Conservation (phyloP, 2,888 invertebrate genomes). For the Muscina levida region DNA sequence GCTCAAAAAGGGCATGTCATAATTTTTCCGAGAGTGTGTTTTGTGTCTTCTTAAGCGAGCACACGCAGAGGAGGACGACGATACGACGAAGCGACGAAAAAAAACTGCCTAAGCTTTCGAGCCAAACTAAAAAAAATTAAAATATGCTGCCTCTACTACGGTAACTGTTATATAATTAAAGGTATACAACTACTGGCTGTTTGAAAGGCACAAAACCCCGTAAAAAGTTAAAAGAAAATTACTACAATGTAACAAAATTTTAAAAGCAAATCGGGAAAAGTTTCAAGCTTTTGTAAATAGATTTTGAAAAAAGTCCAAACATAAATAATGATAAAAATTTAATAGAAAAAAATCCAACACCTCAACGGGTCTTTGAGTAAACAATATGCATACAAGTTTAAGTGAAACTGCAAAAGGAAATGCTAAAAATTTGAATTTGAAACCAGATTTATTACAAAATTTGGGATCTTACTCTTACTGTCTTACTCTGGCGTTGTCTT, state of each 20-base stretch:
- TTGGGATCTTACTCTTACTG: no score
- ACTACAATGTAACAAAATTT: background rate
- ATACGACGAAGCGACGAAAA: conserved; percentile 7
- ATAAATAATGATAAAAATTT: no score
- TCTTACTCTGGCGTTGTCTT: no score
- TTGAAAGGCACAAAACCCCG: background rate
- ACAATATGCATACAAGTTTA: no score
- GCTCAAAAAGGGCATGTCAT: conserved; percentile 38
- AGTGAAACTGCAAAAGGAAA: no score
- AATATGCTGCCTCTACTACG: conserved; percentile 46
- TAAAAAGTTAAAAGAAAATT: conserved; percentile 8
- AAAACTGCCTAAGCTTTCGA: conserved; percentile 37
- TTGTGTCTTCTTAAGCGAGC: background rate
- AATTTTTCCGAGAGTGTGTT: conserved; percentile 35
- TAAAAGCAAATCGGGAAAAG: background rate
- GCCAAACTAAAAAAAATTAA: conserved; percentile 21
- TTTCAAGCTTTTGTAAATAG: background rate
- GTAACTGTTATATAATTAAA: conserved; percentile 63
- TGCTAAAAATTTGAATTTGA: no score
- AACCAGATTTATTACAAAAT: no score
- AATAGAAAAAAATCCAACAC: no score
- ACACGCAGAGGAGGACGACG: no score
- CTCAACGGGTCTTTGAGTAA: no score
- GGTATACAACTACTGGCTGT: conserved; percentile 49
- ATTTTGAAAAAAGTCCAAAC: no score